Percentiles rank a stretch among this genome's conserved stretches.
These are phyloP conservation scores for Anthonomus grandis DNA, from an alignment of 1,140 invertebrate genomes.

Conservation along the genomic window DNA sequence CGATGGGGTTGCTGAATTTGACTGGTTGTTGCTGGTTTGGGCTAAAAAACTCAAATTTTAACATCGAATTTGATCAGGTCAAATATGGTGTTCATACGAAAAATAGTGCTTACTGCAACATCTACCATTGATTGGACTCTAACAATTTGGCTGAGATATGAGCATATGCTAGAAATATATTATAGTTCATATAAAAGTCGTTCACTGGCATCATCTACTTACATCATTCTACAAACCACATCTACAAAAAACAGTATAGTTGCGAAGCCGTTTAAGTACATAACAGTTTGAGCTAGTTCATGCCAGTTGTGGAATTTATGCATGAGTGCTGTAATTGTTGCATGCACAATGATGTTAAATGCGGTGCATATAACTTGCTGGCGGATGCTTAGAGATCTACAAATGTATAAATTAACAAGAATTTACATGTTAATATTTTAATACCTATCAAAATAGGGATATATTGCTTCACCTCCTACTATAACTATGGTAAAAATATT, in stretches of 20 bases:
- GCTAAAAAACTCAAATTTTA: no score
- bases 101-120: slow-evolving; percentile 12
- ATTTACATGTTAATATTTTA: neutral
- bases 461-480: neutral
- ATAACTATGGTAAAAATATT: neutral
- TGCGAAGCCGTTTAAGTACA: slow-evolving; percentile 6
- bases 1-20: slow-evolving; percentile 3
- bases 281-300: neutral
- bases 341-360: neutral
- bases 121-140: slow-evolving; percentile 11
- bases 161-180: slow-evolving; percentile 13
- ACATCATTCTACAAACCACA: slow-evolving; percentile 19
- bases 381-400: slow-evolving; percentile 2
- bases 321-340: neutral
- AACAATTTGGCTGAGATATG: slow-evolving; percentile 12
- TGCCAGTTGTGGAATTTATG: neutral
- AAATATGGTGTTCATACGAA: slow-evolving; percentile 10
- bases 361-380: slow-evolving; percentile 1
- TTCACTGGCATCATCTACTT: slow-evolving; percentile 4
- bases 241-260: slow-evolving; percentile 15
- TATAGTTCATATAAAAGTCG: neutral
- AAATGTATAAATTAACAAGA: neutral
- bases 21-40: slow-evolving; percentile 3
- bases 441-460: neutral
- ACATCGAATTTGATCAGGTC: neutral